These are phyloP conservation scores for Caenorhabditis elegans DNA, from an alignment of 1,140 invertebrate genomes.

Conservation along the genomic window DNA sequence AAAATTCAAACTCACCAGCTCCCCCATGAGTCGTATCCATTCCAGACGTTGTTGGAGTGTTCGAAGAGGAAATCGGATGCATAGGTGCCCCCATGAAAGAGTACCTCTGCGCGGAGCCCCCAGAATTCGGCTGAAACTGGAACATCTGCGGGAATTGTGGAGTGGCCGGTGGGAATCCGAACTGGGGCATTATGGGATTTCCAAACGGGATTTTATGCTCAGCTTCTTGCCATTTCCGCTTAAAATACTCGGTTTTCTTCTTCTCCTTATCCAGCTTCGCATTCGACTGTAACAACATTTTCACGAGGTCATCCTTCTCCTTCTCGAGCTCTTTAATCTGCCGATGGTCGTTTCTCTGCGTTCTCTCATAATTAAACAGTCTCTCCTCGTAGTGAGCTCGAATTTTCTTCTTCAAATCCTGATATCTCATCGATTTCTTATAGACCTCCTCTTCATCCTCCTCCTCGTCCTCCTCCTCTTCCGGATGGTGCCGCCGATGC, in stretches of 20 bases:
- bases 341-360: neutral
- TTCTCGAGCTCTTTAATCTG: neutral
- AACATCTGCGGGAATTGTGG: neutral
- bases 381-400: neutral
- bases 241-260: neutral
- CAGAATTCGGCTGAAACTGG: neutral
- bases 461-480: neutral
- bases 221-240: neutral
- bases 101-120: neutral
- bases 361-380: conserved; percentile 14
- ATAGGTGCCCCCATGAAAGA: conserved; percentile 7
- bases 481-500: neutral
- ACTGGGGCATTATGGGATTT: too few relatives aligned
- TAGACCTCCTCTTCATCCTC: neutral
- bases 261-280: neutral
- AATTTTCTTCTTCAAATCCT: neutral
- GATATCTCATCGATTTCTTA: neutral
- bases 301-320: conserved; percentile 3
- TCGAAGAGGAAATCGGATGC: conserved; percentile 6
- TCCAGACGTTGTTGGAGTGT: neutral
- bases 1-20: neutral
- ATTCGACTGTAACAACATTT: neutral
- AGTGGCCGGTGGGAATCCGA: too few relatives aligned
- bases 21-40: conserved; percentile 1
- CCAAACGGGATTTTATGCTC: conserved; percentile 5